Percentiles rank a stretch among this genome's conserved stretches.
These are phyloP conservation scores for Drosophila ezoana DNA, from an alignment of 2,888 invertebrate species.

Conservation along the genomic window DNA sequence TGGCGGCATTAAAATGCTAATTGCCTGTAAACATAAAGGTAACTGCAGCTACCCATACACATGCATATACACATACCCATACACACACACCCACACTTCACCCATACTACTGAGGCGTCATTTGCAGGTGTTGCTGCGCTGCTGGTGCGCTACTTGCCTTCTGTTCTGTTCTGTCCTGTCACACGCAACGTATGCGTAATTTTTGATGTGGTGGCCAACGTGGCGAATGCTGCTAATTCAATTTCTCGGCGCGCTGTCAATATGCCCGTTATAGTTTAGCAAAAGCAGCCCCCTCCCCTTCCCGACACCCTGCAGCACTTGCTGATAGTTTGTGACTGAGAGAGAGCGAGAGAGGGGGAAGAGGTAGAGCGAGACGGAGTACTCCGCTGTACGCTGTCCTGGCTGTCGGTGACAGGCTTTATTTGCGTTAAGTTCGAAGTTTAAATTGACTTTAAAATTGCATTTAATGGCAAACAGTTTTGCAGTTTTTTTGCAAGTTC, in stretches of 20 bases:
- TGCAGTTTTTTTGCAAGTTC: conserved; percentile 15
- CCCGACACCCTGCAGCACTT: not conserved
- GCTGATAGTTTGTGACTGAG: conserved; percentile 46
- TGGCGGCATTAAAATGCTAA: conserved; percentile 74
- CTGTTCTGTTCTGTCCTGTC: conserved; percentile 18
- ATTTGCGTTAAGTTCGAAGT: conserved; percentile 70
- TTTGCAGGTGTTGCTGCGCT: conserved; percentile 32
- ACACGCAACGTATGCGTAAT: conserved; percentile 67
- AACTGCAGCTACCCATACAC: conserved; percentile 53
- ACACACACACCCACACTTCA: conserved; percentile 21
- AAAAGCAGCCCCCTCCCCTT: not conserved
- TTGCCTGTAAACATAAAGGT: conserved; percentile 76
- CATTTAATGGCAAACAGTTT: conserved; percentile 66
- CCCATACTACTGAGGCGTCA: conserved; percentile 23
- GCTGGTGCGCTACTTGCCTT: conserved; percentile 4
- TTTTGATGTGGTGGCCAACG: conserved; percentile 54
- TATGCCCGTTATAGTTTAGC: conserved; percentile 55
- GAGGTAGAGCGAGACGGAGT: not conserved
- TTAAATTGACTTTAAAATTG: conserved; percentile 78
- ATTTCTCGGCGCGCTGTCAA: conserved; percentile 67
- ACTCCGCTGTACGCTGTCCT: conserved; percentile 1
- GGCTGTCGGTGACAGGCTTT: conserved; percentile 68
- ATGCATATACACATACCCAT: conserved; percentile 4
- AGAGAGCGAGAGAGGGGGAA: not conserved
- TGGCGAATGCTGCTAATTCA: conserved; percentile 65